Percentiles rank a stretch among this genome's conserved stretches.
Evolutionary conservation across 2,113 vertebrate species (phyloP).

Genomic region (Chrysemys picta): DNA sequence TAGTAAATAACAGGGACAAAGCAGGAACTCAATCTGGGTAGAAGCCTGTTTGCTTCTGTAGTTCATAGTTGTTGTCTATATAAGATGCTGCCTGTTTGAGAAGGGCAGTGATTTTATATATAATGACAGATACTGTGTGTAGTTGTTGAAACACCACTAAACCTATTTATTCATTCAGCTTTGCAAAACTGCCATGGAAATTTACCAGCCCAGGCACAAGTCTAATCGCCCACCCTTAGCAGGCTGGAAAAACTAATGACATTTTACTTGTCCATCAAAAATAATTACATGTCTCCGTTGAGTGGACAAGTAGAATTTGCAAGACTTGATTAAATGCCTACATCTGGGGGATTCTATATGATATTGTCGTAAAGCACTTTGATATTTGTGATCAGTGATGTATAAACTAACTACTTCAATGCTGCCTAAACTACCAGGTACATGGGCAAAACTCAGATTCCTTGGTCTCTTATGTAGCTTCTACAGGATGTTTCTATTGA

Average conservation of each 20-base stretch:
- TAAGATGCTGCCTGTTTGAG: not conserved
- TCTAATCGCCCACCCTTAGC: slow-evolving; percentile 63
- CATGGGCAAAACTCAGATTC: slow-evolving; percentile 26
- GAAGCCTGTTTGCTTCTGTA: not conserved
- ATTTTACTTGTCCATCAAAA: slow-evolving; percentile 71
- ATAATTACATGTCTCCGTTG: slow-evolving; percentile 68
- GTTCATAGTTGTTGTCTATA: not conserved
- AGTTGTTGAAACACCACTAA: slow-evolving; percentile 19
- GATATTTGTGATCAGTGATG: slow-evolving; percentile 21
- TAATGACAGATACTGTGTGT: not conserved
- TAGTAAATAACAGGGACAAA: not conserved
- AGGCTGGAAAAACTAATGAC: slow-evolving; percentile 60
- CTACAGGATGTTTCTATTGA: not conserved
- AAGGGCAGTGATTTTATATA: not conserved
- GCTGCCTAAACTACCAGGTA: slow-evolving; percentile 16
- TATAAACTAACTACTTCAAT: slow-evolving; percentile 61
- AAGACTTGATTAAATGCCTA: slow-evolving; percentile 63
- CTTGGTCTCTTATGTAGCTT: not conserved
- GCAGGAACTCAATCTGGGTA: not conserved
- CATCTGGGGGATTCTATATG: slow-evolving; percentile 36
- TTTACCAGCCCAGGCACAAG: slow-evolving; percentile 55
- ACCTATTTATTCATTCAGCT: slow-evolving; percentile 18
- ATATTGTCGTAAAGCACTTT: slow-evolving; percentile 49
- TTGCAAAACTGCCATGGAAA: slow-evolving; percentile 36
- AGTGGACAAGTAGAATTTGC: slow-evolving; percentile 64